Conservation (phyloP, 2,113 vertebrate genomes). For the Tapirus terrestris region DNA sequence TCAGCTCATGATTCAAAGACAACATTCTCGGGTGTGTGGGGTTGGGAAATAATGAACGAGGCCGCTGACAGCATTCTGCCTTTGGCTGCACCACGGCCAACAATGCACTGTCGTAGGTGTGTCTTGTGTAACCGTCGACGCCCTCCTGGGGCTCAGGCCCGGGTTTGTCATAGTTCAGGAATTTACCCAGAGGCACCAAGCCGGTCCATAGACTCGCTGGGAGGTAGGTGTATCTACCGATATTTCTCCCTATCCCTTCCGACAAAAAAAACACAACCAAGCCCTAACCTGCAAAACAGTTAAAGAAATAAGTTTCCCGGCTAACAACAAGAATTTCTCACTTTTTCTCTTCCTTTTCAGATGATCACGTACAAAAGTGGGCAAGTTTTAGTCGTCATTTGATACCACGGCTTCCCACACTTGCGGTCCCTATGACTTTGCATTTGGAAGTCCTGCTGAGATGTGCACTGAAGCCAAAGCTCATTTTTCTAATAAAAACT, state of each 20-base stretch:
- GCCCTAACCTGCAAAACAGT: slow-evolving; percentile 20
- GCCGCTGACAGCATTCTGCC: slow-evolving; percentile 74
- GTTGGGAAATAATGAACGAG: slow-evolving; percentile 79
- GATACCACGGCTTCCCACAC: not conserved
- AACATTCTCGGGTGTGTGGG: slow-evolving; percentile 77
- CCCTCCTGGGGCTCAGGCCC: slow-evolving; percentile 71
- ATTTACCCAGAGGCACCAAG: slow-evolving; percentile 68
- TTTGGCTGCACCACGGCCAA: slow-evolving; percentile 67
- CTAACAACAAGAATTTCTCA: not conserved
- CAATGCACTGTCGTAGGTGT: slow-evolving; percentile 63
- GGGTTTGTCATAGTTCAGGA: slow-evolving; percentile 77
- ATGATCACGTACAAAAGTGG: not conserved
- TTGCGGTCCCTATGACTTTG: not conserved
- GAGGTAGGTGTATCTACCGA: not conserved
- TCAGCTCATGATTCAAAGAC: slow-evolving; percentile 79
- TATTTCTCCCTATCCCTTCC: not conserved
- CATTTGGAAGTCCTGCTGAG: not conserved
- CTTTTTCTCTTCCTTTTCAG: not conserved
- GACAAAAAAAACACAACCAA: not conserved
- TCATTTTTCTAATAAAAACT: not conserved
- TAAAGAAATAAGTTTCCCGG: not conserved
- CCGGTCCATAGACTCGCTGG: slow-evolving; percentile 52
- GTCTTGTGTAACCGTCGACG: slow-evolving; percentile 76
- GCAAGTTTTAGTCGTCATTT: not conserved
- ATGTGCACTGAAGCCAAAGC: not conserved